Conservation (phyloP, 2,797 vertebrate genomes). For the Limosa lapponica region DNA sequence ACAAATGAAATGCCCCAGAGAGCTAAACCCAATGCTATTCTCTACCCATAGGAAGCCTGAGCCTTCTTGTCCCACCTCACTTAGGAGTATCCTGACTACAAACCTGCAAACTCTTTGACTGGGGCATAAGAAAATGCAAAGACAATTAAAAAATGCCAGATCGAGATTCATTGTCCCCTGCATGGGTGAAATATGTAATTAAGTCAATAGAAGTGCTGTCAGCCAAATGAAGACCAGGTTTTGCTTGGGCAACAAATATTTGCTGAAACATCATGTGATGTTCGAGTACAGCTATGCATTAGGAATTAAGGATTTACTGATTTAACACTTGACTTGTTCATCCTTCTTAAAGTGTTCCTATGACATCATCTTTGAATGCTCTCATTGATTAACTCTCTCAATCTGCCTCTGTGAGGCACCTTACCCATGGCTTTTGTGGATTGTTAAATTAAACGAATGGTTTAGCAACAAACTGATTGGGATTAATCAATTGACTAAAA, state of each 20-base stretch:
- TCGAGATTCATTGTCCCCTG: neutral
- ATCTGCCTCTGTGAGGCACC: neutral
- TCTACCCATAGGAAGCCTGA: neutral
- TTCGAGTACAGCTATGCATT: neutral
- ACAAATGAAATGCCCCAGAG: neutral
- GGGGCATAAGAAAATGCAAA: neutral
- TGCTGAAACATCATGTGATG: neutral
- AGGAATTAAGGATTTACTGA: slow-evolving; percentile 33
- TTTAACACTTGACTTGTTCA: slow-evolving; percentile 52
- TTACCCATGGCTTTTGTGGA: slow-evolving; percentile 4
- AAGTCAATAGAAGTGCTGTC: neutral
- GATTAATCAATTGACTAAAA: slow-evolving; percentile 17
- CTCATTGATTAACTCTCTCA: slow-evolving; percentile 19
- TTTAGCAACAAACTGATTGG: slow-evolving; percentile 19
- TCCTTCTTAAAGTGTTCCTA: slow-evolving; percentile 47
- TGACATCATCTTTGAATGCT: slow-evolving; percentile 51
- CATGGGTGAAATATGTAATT: neutral
- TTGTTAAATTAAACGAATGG: slow-evolving; percentile 50
- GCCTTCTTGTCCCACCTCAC: neutral
- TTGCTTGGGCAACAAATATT: neutral
- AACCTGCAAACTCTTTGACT: neutral
- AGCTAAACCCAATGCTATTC: neutral
- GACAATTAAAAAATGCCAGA: neutral
- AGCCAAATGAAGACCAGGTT: neutral
- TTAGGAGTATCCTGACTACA: neutral